Conservation (phyloP, 2,888 invertebrate genomes). For the Palloptera scutellata region DNA sequence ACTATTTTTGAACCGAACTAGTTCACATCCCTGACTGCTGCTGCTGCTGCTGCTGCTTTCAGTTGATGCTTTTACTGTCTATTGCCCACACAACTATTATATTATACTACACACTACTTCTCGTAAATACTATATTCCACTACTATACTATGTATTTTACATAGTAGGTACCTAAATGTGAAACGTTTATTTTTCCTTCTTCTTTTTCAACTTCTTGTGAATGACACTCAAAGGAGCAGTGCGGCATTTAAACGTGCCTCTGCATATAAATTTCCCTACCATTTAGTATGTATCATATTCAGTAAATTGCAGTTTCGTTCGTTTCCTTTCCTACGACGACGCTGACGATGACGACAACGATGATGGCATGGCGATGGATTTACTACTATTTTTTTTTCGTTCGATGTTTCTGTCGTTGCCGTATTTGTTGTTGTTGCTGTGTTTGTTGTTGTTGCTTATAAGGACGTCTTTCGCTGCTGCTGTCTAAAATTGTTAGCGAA, state of each 20-base stretch:
- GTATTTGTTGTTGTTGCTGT: neutral
- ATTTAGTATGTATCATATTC: constrained; percentile 5
- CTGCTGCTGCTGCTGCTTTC: neutral
- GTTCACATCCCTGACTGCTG: too few relatives aligned
- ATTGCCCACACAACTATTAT: neutral
- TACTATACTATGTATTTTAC: too few relatives aligned
- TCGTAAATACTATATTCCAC: too few relatives aligned
- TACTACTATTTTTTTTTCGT: neutral
- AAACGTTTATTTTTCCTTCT: constrained; percentile 46
- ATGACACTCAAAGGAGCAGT: constrained; percentile 44
- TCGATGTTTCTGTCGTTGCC: neutral
- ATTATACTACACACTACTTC: too few relatives aligned
- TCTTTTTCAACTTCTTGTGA: constrained; percentile 37
- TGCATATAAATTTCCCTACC: constrained; percentile 26
- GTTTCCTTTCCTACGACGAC: neutral
- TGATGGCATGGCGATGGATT: too few relatives aligned
- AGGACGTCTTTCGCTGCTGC: neutral
- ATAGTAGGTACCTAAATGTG: constrained; percentile 46
- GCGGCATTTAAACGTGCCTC: constrained; percentile 33
- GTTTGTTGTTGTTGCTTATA: neutral
- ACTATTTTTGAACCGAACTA: too few relatives aligned
- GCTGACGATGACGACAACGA: too few relatives aligned
- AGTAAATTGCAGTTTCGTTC: neutral
- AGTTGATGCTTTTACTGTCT: neutral
- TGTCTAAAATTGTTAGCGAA: too few relatives aligned